A percentile compares a stretch with the other conserved stretches of the same genome.
Evolutionary conservation across 2,888 invertebrate genomes (phyloP).

Genomic region (Dolichomitus sp.): DNA sequence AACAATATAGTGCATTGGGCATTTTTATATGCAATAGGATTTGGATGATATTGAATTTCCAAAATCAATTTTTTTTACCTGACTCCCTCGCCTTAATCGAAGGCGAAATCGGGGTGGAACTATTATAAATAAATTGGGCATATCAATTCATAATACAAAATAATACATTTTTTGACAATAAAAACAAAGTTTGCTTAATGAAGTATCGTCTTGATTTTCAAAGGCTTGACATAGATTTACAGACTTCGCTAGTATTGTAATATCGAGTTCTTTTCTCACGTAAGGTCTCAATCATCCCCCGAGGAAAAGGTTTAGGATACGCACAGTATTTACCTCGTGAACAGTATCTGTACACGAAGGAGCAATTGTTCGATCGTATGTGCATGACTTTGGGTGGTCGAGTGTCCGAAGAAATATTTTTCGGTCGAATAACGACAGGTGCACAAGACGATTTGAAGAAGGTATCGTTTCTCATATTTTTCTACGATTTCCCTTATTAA

Average conservation of each 20-base stretch:
- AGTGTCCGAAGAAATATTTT: conserved; percentile 99
- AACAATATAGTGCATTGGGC: too few species aligned
- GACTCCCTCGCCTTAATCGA: too few species aligned
- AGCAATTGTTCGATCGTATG: conserved; percentile 99
- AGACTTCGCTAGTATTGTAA: conserved; percentile 1
- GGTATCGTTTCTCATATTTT: conserved; percentile 86
- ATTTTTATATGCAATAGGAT: too few species aligned
- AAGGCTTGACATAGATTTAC: neutral
- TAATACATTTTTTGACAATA: too few species aligned
- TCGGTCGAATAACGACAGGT: conserved; percentile 98
- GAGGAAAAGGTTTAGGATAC: conserved; percentile 99
- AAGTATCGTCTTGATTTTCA: neutral
- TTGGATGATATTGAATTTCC: too few species aligned
- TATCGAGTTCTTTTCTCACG: neutral
- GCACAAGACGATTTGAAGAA: conserved; percentile 99
- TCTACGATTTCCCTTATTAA: neutral
- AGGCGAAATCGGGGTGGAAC: too few species aligned
- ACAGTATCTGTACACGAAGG: conserved; percentile 98
- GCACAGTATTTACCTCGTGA: conserved; percentile 99
- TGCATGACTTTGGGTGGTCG: conserved; percentile 99
- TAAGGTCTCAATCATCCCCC: conserved; percentile 97
- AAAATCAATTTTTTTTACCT: too few species aligned
- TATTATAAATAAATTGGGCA: too few species aligned
- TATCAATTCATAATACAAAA: too few species aligned
- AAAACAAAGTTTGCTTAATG: neutral